Conservation (phyloP, 2,797 vertebrate genomes). For the Mormyrus proboscirostris region DNA sequence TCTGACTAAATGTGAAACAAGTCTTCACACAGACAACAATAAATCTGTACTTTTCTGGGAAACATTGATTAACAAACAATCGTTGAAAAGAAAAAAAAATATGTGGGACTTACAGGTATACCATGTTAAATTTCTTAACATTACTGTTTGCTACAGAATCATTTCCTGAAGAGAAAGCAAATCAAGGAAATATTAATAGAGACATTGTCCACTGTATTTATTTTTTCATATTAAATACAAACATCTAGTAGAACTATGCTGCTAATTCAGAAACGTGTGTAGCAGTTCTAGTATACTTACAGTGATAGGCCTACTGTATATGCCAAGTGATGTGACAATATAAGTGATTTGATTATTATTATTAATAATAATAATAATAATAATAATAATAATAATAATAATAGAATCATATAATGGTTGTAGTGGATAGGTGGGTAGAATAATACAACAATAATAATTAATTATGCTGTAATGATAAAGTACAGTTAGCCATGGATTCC, state of each 20-base stretch:
- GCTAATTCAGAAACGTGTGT: neutral
- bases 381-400: neutral
- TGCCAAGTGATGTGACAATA: neutral
- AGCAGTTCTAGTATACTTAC: neutral
- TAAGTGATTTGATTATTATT: neutral
- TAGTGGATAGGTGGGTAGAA: neutral
- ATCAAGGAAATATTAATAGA: neutral
- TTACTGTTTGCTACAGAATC: neutral
- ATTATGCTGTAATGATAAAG: neutral
- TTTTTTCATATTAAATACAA: neutral
- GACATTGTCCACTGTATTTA: neutral
- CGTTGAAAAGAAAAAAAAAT: constrained; percentile 42
- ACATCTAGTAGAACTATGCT: neutral
- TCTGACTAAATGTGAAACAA: constrained; percentile 58
- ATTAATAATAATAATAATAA: neutral
- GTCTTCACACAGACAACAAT: constrained; percentile 52
- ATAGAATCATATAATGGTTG: neutral
- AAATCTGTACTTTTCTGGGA: constrained; percentile 63
- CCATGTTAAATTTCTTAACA: neutral
- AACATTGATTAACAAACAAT: constrained; percentile 45
- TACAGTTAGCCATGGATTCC: neutral
- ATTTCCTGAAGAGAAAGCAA: neutral
- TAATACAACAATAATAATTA: neutral
- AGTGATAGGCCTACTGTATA: neutral
- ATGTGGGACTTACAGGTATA: neutral